Conservation (phyloP, 2,113 vertebrate genomes). For the Otis tarda region DNA sequence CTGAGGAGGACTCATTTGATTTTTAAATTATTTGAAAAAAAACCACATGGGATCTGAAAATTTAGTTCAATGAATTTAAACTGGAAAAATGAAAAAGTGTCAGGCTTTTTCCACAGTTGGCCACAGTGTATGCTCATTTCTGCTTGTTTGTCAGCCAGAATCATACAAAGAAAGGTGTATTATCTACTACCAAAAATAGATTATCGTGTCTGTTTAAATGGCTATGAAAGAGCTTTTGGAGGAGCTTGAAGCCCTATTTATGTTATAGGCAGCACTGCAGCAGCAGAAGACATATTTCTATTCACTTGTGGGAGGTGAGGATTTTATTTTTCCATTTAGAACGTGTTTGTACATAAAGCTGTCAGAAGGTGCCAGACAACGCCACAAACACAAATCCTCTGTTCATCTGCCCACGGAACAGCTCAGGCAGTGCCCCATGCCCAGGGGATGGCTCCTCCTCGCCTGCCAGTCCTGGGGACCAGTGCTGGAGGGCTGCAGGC, state of each 20-base stretch:
- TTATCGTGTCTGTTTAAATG: neutral
- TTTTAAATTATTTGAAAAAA: neutral
- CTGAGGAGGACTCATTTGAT: neutral
- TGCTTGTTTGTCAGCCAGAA: neutral
- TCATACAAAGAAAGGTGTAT: neutral
- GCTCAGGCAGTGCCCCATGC: neutral
- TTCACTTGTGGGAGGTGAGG: neutral
- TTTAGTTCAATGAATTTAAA: neutral
- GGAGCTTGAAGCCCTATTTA: neutral
- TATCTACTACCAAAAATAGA: neutral
- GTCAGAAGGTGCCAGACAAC: neutral
- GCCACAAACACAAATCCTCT: neutral
- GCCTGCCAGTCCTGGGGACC: neutral
- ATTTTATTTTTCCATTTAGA: neutral
- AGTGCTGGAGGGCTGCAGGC: neutral
- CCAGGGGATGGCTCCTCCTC: neutral
- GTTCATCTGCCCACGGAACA: neutral
- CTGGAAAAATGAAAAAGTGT: neutral
- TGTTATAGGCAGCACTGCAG: neutral
- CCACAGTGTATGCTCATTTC: neutral
- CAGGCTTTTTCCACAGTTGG: rapidly evolving
- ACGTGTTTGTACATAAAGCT: neutral
- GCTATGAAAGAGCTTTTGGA: neutral
- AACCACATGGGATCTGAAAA: neutral
- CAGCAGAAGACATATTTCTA: neutral